These are phyloP conservation scores for Ellobium chinense DNA, from an alignment of 2,888 invertebrate genomes.

Conservation along the genomic window DNA sequence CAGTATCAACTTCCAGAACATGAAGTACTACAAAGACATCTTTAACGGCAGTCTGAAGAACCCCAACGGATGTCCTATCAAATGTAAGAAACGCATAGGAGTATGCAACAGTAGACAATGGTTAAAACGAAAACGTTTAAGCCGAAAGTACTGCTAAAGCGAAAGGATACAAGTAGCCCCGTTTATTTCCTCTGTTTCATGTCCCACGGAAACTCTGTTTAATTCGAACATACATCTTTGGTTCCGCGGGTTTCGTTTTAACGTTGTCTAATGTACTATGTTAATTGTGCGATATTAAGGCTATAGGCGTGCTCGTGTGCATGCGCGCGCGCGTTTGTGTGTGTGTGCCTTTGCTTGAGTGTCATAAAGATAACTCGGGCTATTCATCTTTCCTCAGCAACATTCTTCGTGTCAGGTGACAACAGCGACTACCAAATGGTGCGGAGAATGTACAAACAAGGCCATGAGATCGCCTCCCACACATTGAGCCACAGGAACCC, in stretches of 20 bases:
- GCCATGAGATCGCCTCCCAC: constrained; percentile 98
- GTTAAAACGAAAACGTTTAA: too few relatives aligned
- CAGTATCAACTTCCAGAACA: constrained; percentile 57
- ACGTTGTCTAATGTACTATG: too few relatives aligned
- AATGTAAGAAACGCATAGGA: constrained; percentile 82
- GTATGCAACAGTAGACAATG: too few relatives aligned
- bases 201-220: neutral
- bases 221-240: too few relatives aligned
- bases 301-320: too few relatives aligned
- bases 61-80: constrained; percentile 84
- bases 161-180: neutral
- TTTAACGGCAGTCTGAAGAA: constrained; percentile 78
- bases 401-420: constrained; percentile 97
- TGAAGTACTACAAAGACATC: constrained; percentile 52
- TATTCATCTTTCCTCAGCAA: constrained; percentile 80
- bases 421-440: constrained; percentile 99
- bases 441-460: constrained; percentile 94
- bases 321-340: too few relatives aligned
- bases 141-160: too few relatives aligned
- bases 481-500: constrained; percentile 83
- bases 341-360: neutral
- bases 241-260: too few relatives aligned
- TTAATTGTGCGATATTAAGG: too few relatives aligned
- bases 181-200: neutral
- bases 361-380: neutral